A percentile compares a stretch with the other conserved stretches of the same genome.
Evolutionary conservation across 2,888 invertebrate genomes (phyloP).

Genomic region (Hirtodrosophila alboralis): DNA sequence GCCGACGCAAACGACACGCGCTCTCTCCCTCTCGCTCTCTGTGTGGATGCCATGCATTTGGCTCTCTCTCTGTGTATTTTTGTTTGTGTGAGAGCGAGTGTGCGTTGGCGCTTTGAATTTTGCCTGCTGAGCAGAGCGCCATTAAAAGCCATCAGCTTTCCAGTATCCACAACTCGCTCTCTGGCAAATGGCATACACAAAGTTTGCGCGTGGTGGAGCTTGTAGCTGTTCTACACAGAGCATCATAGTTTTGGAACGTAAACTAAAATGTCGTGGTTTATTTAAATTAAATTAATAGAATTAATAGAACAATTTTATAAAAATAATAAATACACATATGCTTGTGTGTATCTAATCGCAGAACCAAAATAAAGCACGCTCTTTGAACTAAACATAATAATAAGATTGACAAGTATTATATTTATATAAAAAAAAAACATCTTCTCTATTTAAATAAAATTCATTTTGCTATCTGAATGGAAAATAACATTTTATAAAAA

Average conservation of each 20-base stretch:
- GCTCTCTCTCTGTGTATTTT: slow-evolving; percentile 1
- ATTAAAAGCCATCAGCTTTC: slow-evolving; percentile 31
- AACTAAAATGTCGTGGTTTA: too few species aligned
- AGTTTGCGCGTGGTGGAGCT: slow-evolving; percentile 57
- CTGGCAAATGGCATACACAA: slow-evolving; percentile 39
- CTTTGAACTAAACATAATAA: too few species aligned
- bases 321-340: too few species aligned
- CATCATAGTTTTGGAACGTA: not conserved
- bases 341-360: too few species aligned
- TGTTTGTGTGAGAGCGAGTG: slow-evolving; percentile 9
- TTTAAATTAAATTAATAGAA: too few species aligned
- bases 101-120: slow-evolving; percentile 13
- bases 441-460: too few species aligned
- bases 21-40: slow-evolving; percentile 22
- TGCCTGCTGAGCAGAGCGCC: slow-evolving; percentile 5
- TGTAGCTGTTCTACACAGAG: slow-evolving; percentile 31
- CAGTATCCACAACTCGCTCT: slow-evolving; percentile 52
- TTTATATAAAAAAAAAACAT: too few species aligned
- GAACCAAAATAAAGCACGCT: too few species aligned
- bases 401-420: too few species aligned
- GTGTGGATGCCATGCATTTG: slow-evolving; percentile 43
- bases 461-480: too few species aligned
- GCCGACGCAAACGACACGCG: slow-evolving; percentile 57
- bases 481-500: too few species aligned
- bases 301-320: too few species aligned